Conservation (phyloP, 2,113 vertebrate species). For the Pelmatolapia mariae region DNA sequence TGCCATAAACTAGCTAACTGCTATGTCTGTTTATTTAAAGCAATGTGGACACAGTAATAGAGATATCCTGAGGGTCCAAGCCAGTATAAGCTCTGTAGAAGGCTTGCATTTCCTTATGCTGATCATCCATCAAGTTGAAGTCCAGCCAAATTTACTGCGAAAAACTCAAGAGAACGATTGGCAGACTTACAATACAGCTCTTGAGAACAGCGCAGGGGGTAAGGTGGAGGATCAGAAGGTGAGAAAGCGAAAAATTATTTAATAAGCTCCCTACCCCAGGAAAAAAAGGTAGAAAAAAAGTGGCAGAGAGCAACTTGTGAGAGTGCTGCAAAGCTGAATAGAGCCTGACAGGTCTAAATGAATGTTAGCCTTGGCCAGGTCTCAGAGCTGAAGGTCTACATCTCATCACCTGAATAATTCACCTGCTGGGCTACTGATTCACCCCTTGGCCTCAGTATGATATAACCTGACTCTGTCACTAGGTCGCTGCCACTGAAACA, state of each 20-base stretch:
- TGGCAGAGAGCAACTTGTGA: constrained; percentile 11
- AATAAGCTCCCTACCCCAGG: constrained; percentile 28
- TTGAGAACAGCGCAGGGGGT: not conserved
- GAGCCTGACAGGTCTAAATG: constrained; percentile 55
- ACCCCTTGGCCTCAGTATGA: not conserved
- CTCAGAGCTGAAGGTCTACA: constrained; percentile 57
- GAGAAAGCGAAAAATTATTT: constrained; percentile 26
- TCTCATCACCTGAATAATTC: constrained; percentile 65
- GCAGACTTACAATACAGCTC: not conserved
- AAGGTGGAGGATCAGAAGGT: constrained; percentile 16
- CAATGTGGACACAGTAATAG: not conserved
- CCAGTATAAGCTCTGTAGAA: not conserved
- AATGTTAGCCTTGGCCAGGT: constrained; percentile 54
- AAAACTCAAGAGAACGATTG: not conserved
- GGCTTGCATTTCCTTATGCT: not conserved
- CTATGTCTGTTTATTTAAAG: not conserved
- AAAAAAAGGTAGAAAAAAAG: not conserved
- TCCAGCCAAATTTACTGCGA: not conserved
- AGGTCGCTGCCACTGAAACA: not conserved
- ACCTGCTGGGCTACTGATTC: constrained; percentile 34
- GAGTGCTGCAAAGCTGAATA: constrained; percentile 29
- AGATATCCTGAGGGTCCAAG: not conserved
- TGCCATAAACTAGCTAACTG: not conserved
- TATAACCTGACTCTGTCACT: not conserved
- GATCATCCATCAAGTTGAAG: not conserved